Percentiles rank a stretch among this genome's conserved stretches.
These are phyloP conservation scores for Lasioglossum calceatum DNA, from an alignment of 2,888 invertebrate species.

Conservation along the genomic window DNA sequence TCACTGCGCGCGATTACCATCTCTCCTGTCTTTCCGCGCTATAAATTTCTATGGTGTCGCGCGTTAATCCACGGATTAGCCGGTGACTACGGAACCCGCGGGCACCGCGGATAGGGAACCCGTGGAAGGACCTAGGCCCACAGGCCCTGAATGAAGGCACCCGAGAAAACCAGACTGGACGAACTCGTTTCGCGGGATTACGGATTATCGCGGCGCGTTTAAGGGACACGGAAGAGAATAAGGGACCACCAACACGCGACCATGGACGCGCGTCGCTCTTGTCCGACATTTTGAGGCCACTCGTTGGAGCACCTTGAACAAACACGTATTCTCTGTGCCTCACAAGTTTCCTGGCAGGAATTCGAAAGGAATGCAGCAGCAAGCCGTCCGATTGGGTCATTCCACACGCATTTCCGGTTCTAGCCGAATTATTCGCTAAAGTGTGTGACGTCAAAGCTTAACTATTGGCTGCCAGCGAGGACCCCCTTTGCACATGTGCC, in stretches of 20 bases:
- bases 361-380: too few relatives aligned
- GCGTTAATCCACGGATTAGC: conserved; percentile 72
- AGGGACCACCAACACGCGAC: conserved; percentile 30
- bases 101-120: conserved; percentile 32
- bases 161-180: conserved; percentile 37
- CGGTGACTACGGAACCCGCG: conserved; percentile 54
- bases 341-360: too few relatives aligned
- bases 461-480: too few relatives aligned
- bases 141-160: not conserved
- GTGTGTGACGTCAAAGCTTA: too few relatives aligned
- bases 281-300: not conserved
- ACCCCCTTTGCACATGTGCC: too few relatives aligned
- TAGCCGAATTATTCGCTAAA: too few relatives aligned
- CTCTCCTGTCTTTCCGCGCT: conserved; percentile 70
- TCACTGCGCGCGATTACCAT: conserved; percentile 70
- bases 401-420: too few relatives aligned
- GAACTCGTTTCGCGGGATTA: conserved; percentile 66
- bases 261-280: not conserved
- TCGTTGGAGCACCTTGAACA: not conserved
- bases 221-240: conserved; percentile 46
- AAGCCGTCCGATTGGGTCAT: too few relatives aligned
- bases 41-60: conserved; percentile 70
- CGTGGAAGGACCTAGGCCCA: not conserved
- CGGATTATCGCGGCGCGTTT: conserved; percentile 56
- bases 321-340: too few relatives aligned